These are phyloP conservation scores for Oreohelix idahoensis DNA, from an alignment of 1,140 invertebrate species.

Conservation along the genomic window DNA sequence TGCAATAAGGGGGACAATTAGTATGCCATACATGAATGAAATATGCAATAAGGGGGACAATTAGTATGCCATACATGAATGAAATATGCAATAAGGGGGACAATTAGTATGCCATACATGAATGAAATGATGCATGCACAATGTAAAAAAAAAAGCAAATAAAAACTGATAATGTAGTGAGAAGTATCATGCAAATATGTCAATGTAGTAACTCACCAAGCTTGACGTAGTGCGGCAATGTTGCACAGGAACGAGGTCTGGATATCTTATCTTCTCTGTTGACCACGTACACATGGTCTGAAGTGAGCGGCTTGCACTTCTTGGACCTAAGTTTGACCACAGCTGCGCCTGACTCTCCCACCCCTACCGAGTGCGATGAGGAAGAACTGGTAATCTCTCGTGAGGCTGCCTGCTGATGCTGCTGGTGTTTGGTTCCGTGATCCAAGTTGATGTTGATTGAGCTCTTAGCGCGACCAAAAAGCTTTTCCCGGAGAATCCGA, in stretches of 20 bases:
- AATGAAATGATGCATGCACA: no score
- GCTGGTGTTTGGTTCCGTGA: neutral
- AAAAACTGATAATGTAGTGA: no score
- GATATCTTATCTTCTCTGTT: conserved; percentile 42
- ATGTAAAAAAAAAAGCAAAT: no score
- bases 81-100: no score
- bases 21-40: no score
- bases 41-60: no score
- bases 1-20: no score
- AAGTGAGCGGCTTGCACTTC: conserved; percentile 33
- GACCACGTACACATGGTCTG: conserved; percentile 43
- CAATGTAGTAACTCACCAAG: conserved; percentile 48
- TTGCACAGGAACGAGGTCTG: conserved; percentile 48
- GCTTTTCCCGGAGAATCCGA: conserved; percentile 37
- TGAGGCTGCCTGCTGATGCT: neutral
- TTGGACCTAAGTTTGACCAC: conserved; percentile 49
- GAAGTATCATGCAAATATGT: no score
- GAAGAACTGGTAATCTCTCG: neutral
- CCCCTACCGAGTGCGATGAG: conserved; percentile 12
- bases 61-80: no score
- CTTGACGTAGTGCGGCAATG: conserved; percentile 51
- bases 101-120: no score
- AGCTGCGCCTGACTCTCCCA: neutral
- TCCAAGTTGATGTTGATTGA: conserved; percentile 45
- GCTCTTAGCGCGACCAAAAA: conserved; percentile 46